Evolutionary conservation across 1,140 invertebrate species (phyloP).

Genomic region (Coenobita brevimanus): DNA sequence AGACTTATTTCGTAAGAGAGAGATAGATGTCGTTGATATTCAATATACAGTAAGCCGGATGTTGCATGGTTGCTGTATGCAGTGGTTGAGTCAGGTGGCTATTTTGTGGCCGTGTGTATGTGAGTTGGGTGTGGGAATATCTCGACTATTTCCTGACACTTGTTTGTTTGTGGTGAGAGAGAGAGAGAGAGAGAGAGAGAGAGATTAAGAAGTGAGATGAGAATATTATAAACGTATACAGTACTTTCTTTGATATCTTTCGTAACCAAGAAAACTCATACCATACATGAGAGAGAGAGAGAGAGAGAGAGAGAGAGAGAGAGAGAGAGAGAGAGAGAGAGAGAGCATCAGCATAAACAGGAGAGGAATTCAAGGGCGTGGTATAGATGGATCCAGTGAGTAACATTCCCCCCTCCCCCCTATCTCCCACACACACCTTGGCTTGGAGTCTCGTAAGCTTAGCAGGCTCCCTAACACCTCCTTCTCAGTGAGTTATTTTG

Average conservation of each 20-base stretch:
- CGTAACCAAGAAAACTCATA: too few relatives aligned
- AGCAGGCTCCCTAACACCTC: not conserved
- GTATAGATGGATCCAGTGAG: not conserved
- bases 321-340: not conserved
- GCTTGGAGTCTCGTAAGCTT: constrained; percentile 8
- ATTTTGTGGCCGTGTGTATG: too few relatives aligned
- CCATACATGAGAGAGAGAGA: not conserved
- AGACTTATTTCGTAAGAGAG: too few relatives aligned
- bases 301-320: not conserved
- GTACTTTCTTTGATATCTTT: not conserved
- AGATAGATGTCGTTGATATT: too few relatives aligned
- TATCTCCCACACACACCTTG: constrained; percentile 25
- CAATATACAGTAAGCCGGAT: too few relatives aligned
- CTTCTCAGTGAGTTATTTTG: not conserved
- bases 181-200: constrained; percentile 17
- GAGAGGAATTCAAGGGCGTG: not conserved
- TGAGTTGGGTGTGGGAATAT: too few relatives aligned
- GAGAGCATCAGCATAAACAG: not conserved
- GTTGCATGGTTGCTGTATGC: too few relatives aligned
- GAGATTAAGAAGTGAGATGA: too few relatives aligned
- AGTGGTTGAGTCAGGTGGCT: too few relatives aligned
- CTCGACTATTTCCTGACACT: too few relatives aligned
- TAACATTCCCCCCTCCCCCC: too few relatives aligned
- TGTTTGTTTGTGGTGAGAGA: not conserved
- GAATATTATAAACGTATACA: not conserved